Conservation (phyloP, 2,113 vertebrate species). For the Crotalus viridis region DNA sequence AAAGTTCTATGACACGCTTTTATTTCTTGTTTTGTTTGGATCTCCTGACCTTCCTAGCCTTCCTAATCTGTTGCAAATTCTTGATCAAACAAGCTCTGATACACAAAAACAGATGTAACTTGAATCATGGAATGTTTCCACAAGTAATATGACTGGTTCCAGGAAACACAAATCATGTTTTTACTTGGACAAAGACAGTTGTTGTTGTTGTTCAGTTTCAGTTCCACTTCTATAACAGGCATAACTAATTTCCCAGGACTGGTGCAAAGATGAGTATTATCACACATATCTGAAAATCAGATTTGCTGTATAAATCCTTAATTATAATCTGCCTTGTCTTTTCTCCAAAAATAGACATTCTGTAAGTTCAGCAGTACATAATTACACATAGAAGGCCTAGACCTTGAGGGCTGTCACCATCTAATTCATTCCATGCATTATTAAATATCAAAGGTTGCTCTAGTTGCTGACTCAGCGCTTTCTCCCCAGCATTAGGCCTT, state of each 20-base stretch:
- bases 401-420: background rate
- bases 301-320: background rate
- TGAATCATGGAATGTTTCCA: background rate
- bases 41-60: background rate
- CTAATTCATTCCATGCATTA: conserved; percentile 2
- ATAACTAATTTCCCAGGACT: background rate
- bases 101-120: background rate
- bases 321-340: background rate
- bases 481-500: background rate
- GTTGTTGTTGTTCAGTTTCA: background rate
- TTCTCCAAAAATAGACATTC: conserved; percentile 3
- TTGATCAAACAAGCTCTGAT: background rate
- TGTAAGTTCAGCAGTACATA: conserved; percentile 28
- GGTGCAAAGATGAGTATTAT: background rate
- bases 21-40: background rate
- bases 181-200: background rate
- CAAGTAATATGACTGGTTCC: background rate
- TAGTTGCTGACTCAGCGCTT: conserved; percentile 3
- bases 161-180: background rate
- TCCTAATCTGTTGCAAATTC: background rate
- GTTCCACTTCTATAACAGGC: background rate
- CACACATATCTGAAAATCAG: background rate
- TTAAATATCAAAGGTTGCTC: conserved; percentile 9
- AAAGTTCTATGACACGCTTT: background rate
- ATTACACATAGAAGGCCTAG: background rate